phyloP scores from a whole-genome alignment of 2,113 vertebrate species.

The Brachypodius melanocephalos region DNA sequence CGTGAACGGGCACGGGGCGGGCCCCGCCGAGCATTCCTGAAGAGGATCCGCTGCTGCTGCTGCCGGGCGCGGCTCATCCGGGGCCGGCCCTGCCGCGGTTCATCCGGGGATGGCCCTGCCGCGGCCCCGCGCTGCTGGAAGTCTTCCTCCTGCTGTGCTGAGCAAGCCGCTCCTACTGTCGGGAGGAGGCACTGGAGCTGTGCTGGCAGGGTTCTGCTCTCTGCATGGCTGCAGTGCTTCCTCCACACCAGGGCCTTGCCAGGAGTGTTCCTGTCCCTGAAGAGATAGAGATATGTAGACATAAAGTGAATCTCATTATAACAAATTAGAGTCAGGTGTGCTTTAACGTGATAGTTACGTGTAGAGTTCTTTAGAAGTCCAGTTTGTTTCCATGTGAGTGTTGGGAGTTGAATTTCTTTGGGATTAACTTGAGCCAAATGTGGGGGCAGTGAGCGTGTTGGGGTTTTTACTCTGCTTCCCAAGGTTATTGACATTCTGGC shows the following conservation, averaged over 20 bases:
- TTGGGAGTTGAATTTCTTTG: not conserved
- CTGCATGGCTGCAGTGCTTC: not conserved
- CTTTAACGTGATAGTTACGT: not conserved
- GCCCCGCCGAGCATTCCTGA: slow-evolving; percentile 76
- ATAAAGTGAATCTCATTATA: not conserved
- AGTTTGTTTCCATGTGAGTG: not conserved
- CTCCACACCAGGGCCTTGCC: not conserved
- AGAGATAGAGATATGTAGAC: not conserved
- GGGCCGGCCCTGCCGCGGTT: not conserved
- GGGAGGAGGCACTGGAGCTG: not conserved
- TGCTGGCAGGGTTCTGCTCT: not conserved
- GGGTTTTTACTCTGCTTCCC: not conserved
- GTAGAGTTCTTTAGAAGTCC: not conserved
- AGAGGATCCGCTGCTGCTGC: not conserved
- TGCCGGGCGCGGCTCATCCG: fast-evolving
- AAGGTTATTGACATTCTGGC: not conserved
- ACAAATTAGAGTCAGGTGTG: not conserved
- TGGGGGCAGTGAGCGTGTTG: not conserved
- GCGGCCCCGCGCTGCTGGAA: not conserved
- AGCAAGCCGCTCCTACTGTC: not conserved
- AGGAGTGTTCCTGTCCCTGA: not conserved
- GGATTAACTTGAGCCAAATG: slow-evolving; percentile 2
- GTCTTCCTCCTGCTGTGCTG: slow-evolving; percentile 28
- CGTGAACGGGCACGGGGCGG: slow-evolving; percentile 80
- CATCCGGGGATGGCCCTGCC: not conserved